Evolutionary conservation across 2,113 vertebrate species (phyloP), one percentile per base, ranked within the genome.

Genomic region (Mellivora capensis): DNA sequence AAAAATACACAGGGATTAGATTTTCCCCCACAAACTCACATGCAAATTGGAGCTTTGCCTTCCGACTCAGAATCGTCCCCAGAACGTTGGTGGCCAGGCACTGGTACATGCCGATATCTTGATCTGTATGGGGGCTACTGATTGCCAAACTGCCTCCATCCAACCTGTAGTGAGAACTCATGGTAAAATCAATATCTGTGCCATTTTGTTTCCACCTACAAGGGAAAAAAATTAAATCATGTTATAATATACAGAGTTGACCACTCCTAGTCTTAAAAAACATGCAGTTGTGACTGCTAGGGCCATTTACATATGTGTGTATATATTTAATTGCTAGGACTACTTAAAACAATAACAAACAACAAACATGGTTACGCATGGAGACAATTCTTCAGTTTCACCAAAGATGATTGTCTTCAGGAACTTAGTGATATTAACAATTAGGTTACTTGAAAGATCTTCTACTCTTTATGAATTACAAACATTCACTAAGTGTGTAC

Each of bases 191-290:
- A 96, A 99, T 99, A 88, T 99, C 99, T 96, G 98, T 98, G 85
- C 99, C 99, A 97, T 99, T 99, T 97, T 99, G 99, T 97, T 99
- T 99, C 99, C 99, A 99, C 99, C 99, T 99, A 98, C 71, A 95
- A 98, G 97, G 98, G 85, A 64, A 96, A 97, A 96, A 54, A 98
- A 94, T 97, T 86, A 98, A 98, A 98, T 98, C 98, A 98, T 34
- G 57, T 89, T 98, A 90, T 95, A 98, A 98, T 96, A 97, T 91
- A 95, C 62, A 96, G 98, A 96, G 49, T 39, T 87, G 94, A 97
- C 89, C 93, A 72, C 85, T 97, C 13, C 96, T 97, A 97, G 90
- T 98, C 97, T 97, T 92, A 98, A 97, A 94, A 3, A 97, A 93
- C 20, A 84, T 96, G 90, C 25, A 93, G 49, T 95, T 96, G 91